Evolutionary conservation across 2,888 invertebrate species (phyloP), one percentile per base, ranked within the genome.

Genomic region (Catocala sponsa): DNA sequence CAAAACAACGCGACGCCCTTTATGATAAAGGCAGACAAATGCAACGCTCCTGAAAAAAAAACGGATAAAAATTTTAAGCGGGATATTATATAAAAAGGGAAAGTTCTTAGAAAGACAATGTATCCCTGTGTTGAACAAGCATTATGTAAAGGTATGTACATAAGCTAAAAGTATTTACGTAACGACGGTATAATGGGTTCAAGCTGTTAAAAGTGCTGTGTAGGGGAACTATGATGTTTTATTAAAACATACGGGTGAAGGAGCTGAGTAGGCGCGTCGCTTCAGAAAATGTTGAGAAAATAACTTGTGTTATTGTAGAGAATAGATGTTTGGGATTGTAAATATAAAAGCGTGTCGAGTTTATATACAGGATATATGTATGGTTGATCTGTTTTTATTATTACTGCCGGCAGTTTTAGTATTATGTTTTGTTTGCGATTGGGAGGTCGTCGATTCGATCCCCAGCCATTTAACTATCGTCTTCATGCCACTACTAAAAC

Each of bases 91-190:
- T 60, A 49, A 38, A 7, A 25, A 35, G 4, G 25, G 15, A 44
- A 11, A 5, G 43, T 25, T 59, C 56, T 67, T 63, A 62, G 63
- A 65, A 71, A 65, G 64, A 65, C 65, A 65, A 69, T 65, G 63
- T 70, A 38, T 70, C 44, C 63, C 57, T 62, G 63, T 70, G 74
- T 74, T 74, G 66, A 65, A 77, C 75, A 79, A 76, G 78, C 78
- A 82, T 80, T 81, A 81, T 78, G 75, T 79, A 76, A 80, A 81
- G 76, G 71, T 81, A 79, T 80, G 81, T 83, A 81, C 76, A 83
- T 70, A 82, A 75, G 82, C 80, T 85, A 79, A 87, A 87, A 83
- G 85, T 86, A 89, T 90, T 89, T 85, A 82, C 87, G 83, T 88
- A 86, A 86, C 74, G 80, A 82, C 68, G 68, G 66, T 72, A 79